These are phyloP conservation scores for Muschampia plurimacula DNA, from an alignment of 2,888 invertebrate genomes.

Conservation along the genomic window DNA sequence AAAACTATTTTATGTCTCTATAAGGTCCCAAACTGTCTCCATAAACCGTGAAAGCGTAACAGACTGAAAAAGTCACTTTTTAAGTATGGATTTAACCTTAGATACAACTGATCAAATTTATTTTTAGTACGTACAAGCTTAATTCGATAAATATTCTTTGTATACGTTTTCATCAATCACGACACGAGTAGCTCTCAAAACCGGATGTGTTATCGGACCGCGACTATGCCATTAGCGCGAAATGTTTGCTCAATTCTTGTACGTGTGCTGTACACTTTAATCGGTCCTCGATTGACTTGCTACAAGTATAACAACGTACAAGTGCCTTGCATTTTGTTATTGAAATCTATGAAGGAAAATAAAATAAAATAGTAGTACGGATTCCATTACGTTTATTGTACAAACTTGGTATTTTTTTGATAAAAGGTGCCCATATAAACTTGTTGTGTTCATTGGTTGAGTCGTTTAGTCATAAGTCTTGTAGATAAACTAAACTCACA, in stretches of 20 bases:
- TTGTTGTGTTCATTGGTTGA: too few species aligned
- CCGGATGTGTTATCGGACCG: slow-evolving; percentile 1
- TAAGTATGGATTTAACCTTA: too few species aligned
- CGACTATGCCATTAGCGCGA: not conserved
- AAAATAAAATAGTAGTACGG: not conserved
- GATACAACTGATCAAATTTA: too few species aligned
- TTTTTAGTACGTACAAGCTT: not conserved
- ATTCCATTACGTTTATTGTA: too few species aligned
- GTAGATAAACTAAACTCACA: too few species aligned
- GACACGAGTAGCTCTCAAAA: not conserved
- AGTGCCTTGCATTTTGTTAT: not conserved
- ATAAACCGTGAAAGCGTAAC: too few species aligned
- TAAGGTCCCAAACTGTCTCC: too few species aligned
- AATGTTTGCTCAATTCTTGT: slow-evolving; percentile 10
- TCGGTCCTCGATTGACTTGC: not conserved
- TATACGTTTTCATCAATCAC: not conserved
- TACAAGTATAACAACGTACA: not conserved
- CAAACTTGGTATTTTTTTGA: too few species aligned
- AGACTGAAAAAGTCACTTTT: too few species aligned
- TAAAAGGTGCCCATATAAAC: too few species aligned
- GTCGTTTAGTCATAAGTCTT: too few species aligned
- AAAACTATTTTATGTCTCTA: too few species aligned
- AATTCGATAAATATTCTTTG: not conserved
- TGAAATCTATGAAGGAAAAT: not conserved
- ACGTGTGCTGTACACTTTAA: slow-evolving; percentile 11